Percentiles rank a stretch among this genome's conserved stretches.
Conservation (phyloP, 2,888 invertebrate species). For the Apodemia duryi region DNA sequence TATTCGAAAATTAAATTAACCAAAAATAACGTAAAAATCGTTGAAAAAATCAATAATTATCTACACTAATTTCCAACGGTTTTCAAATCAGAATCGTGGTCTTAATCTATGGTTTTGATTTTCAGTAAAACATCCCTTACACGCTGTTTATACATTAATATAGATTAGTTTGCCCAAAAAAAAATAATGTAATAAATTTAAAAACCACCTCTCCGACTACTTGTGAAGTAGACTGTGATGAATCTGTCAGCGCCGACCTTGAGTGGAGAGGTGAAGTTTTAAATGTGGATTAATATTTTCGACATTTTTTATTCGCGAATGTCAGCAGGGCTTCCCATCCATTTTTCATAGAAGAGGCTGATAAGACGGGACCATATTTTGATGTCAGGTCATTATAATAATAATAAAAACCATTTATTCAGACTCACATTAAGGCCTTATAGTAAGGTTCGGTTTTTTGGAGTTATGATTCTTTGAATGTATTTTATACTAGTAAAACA, state of each 20-base stretch:
- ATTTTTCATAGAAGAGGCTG: constrained; percentile 3
- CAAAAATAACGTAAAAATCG: no score
- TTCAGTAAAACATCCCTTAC: no score
- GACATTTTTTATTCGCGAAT: constrained; percentile 10
- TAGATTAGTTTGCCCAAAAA: neutral
- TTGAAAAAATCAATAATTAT: no score
- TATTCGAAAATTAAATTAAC: no score
- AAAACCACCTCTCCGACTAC: neutral
- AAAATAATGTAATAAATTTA: neutral
- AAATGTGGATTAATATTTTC: constrained; percentile 14
- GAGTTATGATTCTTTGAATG: no score
- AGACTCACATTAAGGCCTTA: neutral
- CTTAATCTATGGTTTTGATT: no score
- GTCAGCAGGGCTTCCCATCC: neutral
- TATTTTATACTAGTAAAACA: no score
- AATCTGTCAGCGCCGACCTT: constrained; percentile 10
- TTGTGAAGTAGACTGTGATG: constrained; percentile 10
- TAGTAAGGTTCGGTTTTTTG: no score
- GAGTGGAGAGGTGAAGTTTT: constrained; percentile 12
- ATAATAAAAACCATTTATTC: constrained; percentile 2
- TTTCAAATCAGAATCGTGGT: no score
- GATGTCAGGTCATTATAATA: constrained; percentile 5
- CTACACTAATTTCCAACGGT: no score
- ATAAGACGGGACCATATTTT: constrained; percentile 2
- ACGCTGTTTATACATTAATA: no score